Evolutionary conservation across 2,888 invertebrate species (phyloP).

Genomic region (Lapara coniferarum): DNA sequence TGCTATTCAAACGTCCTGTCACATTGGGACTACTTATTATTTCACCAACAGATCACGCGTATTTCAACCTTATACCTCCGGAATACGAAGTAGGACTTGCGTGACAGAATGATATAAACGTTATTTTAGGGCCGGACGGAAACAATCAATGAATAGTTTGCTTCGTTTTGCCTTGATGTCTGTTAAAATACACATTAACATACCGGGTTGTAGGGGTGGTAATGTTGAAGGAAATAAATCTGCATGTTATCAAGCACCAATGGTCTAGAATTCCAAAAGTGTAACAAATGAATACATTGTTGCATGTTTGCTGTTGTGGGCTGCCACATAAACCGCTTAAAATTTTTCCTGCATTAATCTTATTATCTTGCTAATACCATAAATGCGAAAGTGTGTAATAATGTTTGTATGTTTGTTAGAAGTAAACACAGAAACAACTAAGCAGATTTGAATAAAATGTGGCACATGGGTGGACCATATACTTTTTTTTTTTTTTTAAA

Average conservation of each 20-base stretch:
- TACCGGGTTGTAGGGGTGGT: constrained; percentile 5
- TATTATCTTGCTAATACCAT: no score
- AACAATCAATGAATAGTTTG: constrained; percentile 23
- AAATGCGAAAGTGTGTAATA: no score
- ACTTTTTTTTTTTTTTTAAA: no score
- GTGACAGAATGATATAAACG: constrained; percentile 20
- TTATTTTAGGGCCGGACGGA: constrained; percentile 19
- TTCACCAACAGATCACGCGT: not conserved
- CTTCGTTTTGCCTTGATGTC: constrained; percentile 17
- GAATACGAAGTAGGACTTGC: constrained; percentile 7
- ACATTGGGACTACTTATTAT: constrained; percentile 28
- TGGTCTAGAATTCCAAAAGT: not conserved
- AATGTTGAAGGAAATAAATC: not conserved
- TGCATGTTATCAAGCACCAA: not conserved
- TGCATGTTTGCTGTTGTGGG: not conserved
- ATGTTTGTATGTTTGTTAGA: no score
- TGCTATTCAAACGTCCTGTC: constrained; percentile 37
- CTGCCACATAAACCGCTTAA: not conserved
- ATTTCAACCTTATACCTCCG: not conserved
- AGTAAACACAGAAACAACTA: no score
- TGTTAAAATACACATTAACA: constrained; percentile 21
- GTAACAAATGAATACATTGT: not conserved
- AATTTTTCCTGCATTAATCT: no score
- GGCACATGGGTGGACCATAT: no score
- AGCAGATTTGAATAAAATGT: no score